Evolutionary conservation across 1,140 invertebrate species (phyloP).

Genomic region (Listronotus oregonensis): DNA sequence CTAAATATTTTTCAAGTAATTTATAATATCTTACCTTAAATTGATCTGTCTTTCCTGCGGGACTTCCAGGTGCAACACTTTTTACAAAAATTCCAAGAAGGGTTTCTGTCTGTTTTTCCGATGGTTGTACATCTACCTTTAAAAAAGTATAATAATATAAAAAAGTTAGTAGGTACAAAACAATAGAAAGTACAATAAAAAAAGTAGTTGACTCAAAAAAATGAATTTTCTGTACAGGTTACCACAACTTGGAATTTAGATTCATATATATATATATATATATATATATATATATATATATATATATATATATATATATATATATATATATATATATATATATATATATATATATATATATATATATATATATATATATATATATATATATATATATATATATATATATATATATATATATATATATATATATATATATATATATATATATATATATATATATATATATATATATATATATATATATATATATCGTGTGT

Average conservation of each 20-base stretch:
- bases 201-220: no score
- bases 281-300: conserved; percentile 12
- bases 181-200: no score
- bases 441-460: conserved; percentile 12
- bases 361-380: conserved; percentile 12
- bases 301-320: conserved; percentile 12
- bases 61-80: conserved; percentile 92
- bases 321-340: conserved; percentile 12
- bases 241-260: background rate
- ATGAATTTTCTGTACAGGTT: no score
- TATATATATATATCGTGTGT: background rate
- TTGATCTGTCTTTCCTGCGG: conserved; percentile 87
- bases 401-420: conserved; percentile 12
- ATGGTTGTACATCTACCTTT: conserved; percentile 64
- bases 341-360: conserved; percentile 12
- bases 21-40: conserved; percentile 69
- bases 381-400: conserved; percentile 12
- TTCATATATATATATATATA: conserved; percentile 9
- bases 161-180: no score
- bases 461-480: conserved; percentile 8
- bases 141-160: background rate
- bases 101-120: conserved; percentile 47
- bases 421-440: conserved; percentile 10
- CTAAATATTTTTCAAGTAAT: no score
- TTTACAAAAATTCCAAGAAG: conserved; percentile 98